These are phyloP conservation scores for Tapera naevia DNA, from an alignment of 2,797 vertebrate genomes.

Conservation along the genomic window DNA sequence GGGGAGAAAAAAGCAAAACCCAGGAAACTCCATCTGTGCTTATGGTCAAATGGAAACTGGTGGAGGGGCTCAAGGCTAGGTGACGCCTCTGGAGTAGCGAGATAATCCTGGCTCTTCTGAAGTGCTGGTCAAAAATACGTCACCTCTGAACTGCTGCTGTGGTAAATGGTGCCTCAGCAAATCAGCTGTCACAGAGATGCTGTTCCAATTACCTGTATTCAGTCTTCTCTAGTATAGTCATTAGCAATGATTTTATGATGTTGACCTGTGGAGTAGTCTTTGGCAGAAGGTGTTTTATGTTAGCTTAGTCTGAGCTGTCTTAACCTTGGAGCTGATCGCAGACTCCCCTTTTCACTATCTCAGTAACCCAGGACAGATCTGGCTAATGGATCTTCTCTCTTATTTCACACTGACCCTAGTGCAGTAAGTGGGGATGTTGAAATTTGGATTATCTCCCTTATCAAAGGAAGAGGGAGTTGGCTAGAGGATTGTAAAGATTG, in stretches of 20 bases:
- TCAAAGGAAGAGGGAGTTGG: conserved; percentile 34
- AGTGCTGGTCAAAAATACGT: not conserved
- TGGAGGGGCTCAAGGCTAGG: not conserved
- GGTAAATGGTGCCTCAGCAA: not conserved
- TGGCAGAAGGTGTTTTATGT: not conserved
- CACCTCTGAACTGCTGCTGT: not conserved
- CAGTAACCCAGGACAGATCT: not conserved
- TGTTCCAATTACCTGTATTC: not conserved
- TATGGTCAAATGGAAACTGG: not conserved
- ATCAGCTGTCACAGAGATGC: not conserved
- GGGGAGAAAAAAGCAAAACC: not conserved
- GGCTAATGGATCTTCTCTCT: not conserved
- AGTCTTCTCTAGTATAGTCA: not conserved
- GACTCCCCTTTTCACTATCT: not conserved
- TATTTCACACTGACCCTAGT: not conserved
- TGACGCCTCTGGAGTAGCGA: not conserved
- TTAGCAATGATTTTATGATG: not conserved
- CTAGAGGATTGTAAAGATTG: conserved; percentile 32
- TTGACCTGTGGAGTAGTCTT: not conserved
- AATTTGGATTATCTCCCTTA: conserved; percentile 10
- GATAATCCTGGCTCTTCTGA: not conserved
- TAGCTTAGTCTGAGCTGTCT: not conserved
- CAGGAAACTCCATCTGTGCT: not conserved
- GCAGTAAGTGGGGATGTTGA: not conserved
- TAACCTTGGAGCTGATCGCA: not conserved